Base-by-base conservation (phyloP, 2,113 vertebrate genomes). In the Leucopsar rothschildi region DNA sequence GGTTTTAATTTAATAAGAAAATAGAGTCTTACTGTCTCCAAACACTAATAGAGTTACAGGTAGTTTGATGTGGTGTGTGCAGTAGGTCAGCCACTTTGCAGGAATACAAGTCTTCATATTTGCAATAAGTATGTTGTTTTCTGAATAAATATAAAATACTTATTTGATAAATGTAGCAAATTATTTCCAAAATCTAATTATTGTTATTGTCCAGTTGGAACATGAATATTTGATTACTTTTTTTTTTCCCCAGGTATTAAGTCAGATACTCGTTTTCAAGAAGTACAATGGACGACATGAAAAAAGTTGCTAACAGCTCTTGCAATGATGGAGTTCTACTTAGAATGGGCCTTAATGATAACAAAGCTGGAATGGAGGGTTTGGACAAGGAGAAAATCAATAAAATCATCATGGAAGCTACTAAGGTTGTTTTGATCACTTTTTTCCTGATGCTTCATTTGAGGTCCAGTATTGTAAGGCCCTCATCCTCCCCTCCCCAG, bases 351-450 rank as follows among this genome's bases (percentile, higher is more conserved):
- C 98, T 99, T 86, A 99, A 99, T 96, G 99, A 99, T 96, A 99
- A 99, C 97, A 99, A 99, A 96, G 99, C 99, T 94, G 99, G 99
- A 77, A 99, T 99, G 99, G 98, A 99, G 93, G 99, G 99, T 73
- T 97, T 99, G 91, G 98, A 99, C 98, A 99, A 99, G 97, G 99
- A 99, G 64, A 99, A 99, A 97, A 99, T 99, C 95, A 99, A 99
- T 97, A 99, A 98, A 98, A 99, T 99, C 97, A 99, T 99, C 96
- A 98, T 99, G 98, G 98, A 99, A 90, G 95, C 98, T 37, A 99
- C 99, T n/a, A 99, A 99, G 98, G 99, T 99, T 97, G 84, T 93
- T 97, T 95, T 93, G 44, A 70, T 71, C 76, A 44, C 8, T 27
- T 16, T 73, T 90, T 40, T 77, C 10, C 10, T 44, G 4, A 3